Conservation (phyloP, 1,140 invertebrate genomes). For the Papilio machaon region DNA sequence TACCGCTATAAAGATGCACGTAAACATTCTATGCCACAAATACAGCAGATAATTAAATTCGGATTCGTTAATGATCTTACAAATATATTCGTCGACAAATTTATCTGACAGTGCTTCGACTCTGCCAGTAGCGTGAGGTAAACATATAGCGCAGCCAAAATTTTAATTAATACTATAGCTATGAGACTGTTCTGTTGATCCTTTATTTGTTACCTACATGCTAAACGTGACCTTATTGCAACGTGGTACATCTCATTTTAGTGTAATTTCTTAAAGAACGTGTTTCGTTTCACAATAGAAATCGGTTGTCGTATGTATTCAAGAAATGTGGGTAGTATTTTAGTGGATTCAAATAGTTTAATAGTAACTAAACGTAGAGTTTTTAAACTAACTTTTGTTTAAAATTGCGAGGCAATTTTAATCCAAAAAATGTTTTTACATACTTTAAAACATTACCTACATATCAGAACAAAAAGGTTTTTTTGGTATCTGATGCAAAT, state of each 20-base stretch:
- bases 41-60: background rate
- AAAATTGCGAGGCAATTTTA: background rate
- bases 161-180: slow-evolving; percentile 11
- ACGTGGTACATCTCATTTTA: background rate
- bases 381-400: background rate
- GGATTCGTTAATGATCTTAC: slow-evolving; percentile 8
- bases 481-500: too few species aligned
- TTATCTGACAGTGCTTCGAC: background rate
- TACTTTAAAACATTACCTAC: too few species aligned
- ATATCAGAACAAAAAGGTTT: too few species aligned
- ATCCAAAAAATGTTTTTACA: too few species aligned
- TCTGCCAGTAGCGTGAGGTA: slow-evolving; percentile 10
- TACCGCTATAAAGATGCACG: slow-evolving; percentile 1
- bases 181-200: background rate
- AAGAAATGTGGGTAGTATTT: background rate
- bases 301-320: background rate
- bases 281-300: background rate
- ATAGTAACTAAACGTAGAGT: background rate
- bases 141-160: slow-evolving; percentile 13
- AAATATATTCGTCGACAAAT: background rate
- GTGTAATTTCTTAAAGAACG: background rate
- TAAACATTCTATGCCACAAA: slow-evolving; percentile 10
- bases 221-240: background rate
- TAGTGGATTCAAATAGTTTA: slow-evolving; percentile 15
- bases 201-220: background rate